Conservation (phyloP, 1,140 invertebrate species). For the Battus philenor region DNA sequence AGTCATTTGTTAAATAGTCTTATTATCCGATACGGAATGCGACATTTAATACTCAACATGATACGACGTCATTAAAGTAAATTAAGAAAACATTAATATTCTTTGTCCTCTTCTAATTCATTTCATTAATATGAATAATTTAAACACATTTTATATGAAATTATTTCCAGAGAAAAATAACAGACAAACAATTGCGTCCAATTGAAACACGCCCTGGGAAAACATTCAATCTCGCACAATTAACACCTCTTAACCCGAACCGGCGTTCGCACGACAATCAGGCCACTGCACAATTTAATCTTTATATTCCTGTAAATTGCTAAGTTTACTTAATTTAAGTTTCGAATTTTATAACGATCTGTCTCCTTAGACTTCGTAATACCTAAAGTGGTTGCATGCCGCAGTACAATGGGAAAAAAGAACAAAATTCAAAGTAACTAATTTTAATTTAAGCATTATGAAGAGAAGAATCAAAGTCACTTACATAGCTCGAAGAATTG, state of each 20-base stretch:
- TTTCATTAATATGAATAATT: too few species aligned
- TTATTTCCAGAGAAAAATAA: slow-evolving; percentile 37
- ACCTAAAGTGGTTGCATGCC: not conserved
- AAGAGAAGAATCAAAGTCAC: too few species aligned
- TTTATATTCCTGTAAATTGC: slow-evolving; percentile 17
- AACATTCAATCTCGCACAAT: slow-evolving; percentile 77
- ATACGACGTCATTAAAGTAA: too few species aligned
- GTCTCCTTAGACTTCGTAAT: not conserved
- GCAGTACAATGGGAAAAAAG: not conserved
- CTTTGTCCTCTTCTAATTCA: too few species aligned
- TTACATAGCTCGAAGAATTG: too few species aligned
- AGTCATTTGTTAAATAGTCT: too few species aligned
- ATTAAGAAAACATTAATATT: too few species aligned
- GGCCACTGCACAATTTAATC: slow-evolving; percentile 36
- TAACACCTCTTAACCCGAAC: slow-evolving; percentile 77
- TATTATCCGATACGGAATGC: too few species aligned
- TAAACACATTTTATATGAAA: slow-evolving; percentile 3
- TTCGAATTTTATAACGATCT: not conserved
- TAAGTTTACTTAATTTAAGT: not conserved
- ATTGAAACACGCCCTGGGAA: slow-evolving; percentile 74
- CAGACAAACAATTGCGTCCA: slow-evolving; percentile 68
- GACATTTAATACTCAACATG: too few species aligned
- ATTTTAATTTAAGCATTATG: too few species aligned
- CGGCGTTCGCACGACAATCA: slow-evolving; percentile 67
- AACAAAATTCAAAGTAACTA: not conserved